Base-by-base conservation (phyloP, 2,113 vertebrate species). In the Donacobius atricapilla region DNA sequence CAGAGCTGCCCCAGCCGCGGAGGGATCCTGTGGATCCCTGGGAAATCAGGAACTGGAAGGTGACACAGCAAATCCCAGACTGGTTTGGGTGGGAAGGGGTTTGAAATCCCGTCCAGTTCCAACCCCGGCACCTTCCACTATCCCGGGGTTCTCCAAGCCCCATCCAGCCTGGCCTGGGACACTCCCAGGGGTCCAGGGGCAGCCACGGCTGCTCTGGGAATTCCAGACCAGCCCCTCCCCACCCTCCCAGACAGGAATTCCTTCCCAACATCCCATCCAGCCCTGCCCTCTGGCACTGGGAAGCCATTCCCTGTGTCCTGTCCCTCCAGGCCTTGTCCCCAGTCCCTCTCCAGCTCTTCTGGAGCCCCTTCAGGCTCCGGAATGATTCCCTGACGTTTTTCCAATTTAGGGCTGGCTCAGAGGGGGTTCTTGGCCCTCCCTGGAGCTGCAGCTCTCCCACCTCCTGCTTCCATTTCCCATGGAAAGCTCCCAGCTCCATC, bases 91-190 rank as follows among this genome's bases (percentile, higher is more conserved):
- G 39, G 22, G 39, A 53, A 83, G 11, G 16, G 39, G 7, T 30
- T 24, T 53, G 11, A 61, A 61, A 71, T 51, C 21, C n/a, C 25
- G 11, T 8, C 56, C 56, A 51, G 8, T 8, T 35, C 66, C 8
- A 47, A 16, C 8, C 20, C 15, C 0, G 1, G 14, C 23, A 23
- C 6, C 11, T 69, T 0, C 42, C 25, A 9, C 15, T 15, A 0
- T 47, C 51, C 48, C 50, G 65, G 33, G 15, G 0, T 35, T 31
- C 18, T 37, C 5, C 68, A 14, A 31, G 10, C 13, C 28, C 42
- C 6, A 15, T 48, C 44, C 44, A 48, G 0, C 10, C 10, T 16
- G 13, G 10, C 45, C 31, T 44, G 0, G 58, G 23, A 3, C 39
- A 33, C 7, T 54, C 0, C 22, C 65, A 40, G 40, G 15, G 18